Base-by-base conservation (phyloP, 2,113 vertebrate species). In the Harpagus bidentatus region DNA sequence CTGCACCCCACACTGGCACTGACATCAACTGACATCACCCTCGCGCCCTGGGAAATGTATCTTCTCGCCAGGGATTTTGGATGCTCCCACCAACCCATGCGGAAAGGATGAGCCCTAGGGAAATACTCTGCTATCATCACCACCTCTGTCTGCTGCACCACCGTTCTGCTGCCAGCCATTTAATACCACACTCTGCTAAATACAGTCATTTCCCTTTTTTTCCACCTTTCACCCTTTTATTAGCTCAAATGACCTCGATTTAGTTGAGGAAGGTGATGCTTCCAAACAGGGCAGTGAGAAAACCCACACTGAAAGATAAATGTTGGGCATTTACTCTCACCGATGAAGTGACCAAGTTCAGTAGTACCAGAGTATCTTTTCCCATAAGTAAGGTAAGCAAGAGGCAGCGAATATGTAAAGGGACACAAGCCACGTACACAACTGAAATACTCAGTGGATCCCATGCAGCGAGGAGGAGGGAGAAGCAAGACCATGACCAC, bases 181-280 rank as follows among this genome's bases (percentile, higher is more conserved):
- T 9, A 36, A 56, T 6, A 26, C 26, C 59, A 61, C 0, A 0
- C 42, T 58, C 59, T 71, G 40, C 40, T 81, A 31, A 77, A 84
- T 4, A 50, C 10, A 82, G 9, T 21, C 11, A 61, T 29, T 61
- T 10, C 25, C 34, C 11, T 70, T 34, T 42, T 83, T 83, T 56
- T 47, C 67, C 58, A 32, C 21, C 29, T 48, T 70, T 73, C 1
- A 0, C 11, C 12, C 25, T 73, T 28, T 43, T 16, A 22, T 20
- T 11, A 31, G 29, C 9, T 13, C 2, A 3, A 3, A 1, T 7
- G 2, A 16, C 21, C 29, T 42, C 2, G 0, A 3, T 23, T 67
- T 63, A 17, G 1, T 12, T 69, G 71, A 86, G 48, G 71, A 90
- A 73, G 32, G 20, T 34, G 47, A 10, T 52, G 55, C 29, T 72